phyloP scores from a whole-genome alignment of 2,113 vertebrate species.

The Scalopus aquaticus region DNA sequence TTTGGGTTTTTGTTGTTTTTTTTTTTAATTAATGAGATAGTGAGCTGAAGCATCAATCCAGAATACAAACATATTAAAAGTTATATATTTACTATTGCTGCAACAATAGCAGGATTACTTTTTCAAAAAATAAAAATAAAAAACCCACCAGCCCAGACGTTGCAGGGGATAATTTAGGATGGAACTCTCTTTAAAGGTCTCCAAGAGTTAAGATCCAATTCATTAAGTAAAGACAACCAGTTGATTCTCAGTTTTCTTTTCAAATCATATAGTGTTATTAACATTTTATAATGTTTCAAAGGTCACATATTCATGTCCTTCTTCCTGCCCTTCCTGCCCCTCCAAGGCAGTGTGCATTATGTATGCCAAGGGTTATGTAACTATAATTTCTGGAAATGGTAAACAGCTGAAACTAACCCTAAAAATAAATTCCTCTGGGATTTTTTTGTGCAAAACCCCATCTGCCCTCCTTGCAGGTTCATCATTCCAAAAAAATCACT shows the following conservation, averaged over 20 bases:
- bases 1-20: not conserved
- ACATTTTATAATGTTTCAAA: constrained; percentile 68
- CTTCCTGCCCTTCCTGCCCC: not conserved
- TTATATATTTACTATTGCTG: constrained; percentile 40
- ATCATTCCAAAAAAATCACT: constrained; percentile 55
- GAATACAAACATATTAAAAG: constrained; percentile 18
- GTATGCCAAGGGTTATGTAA: constrained; percentile 75
- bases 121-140: not conserved
- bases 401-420: constrained; percentile 78
- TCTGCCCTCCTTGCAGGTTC: constrained; percentile 74
- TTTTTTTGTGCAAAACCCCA: constrained; percentile 62
- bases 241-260: constrained; percentile 43
- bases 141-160: not conserved
- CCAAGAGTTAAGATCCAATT: constrained; percentile 30
- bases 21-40: not conserved
- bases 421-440: constrained; percentile 73
- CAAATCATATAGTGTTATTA: constrained; percentile 50
- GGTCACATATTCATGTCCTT: constrained; percentile 62
- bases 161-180: constrained; percentile 1
- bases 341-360: constrained; percentile 70
- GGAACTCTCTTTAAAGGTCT: constrained; percentile 25
- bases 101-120: not conserved
- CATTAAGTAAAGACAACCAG: constrained; percentile 17
- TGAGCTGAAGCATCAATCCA: not conserved
- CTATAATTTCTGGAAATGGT: constrained; percentile 70